phyloP scores from a whole-genome alignment of 92 coral and sea anemone species.

The Porites cylindrica region DNA sequence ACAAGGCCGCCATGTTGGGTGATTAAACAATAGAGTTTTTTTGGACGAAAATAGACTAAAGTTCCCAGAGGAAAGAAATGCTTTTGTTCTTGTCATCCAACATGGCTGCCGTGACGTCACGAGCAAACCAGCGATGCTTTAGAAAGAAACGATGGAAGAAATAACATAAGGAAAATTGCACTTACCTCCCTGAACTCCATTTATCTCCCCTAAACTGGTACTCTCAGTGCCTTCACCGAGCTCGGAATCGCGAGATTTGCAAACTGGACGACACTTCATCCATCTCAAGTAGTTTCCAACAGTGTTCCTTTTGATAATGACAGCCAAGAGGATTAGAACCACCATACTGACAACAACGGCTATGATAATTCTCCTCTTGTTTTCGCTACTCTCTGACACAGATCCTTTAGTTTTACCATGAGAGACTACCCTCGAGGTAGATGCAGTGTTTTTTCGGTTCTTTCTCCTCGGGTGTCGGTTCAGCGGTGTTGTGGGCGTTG shows the following conservation, averaged over 20 bases:
- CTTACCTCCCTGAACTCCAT: no score
- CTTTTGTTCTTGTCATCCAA: no score
- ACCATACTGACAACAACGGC: background rate
- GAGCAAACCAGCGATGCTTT: no score
- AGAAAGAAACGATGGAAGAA: no score
- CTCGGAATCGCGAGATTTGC: background rate
- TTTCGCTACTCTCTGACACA: background rate
- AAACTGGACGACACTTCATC: conserved; percentile 1
- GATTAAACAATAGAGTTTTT: no score
- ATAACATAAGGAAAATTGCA: no score
- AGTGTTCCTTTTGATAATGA: background rate
- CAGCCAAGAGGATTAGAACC: background rate
- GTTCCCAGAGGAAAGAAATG: no score
- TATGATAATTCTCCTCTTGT: background rate
- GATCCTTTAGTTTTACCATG: background rate
- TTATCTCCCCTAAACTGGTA: no score
- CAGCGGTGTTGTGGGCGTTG: background rate
- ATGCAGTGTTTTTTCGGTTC: background rate
- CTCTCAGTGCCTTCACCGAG: background rate
- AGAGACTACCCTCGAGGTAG: background rate
- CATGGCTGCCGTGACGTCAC: no score
- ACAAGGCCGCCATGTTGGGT: no score
- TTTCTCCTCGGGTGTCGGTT: background rate
- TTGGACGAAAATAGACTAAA: no score
- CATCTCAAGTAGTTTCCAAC: background rate